Base-by-base conservation (phyloP, 2,113 vertebrate genomes). In the Cariama cristata region DNA sequence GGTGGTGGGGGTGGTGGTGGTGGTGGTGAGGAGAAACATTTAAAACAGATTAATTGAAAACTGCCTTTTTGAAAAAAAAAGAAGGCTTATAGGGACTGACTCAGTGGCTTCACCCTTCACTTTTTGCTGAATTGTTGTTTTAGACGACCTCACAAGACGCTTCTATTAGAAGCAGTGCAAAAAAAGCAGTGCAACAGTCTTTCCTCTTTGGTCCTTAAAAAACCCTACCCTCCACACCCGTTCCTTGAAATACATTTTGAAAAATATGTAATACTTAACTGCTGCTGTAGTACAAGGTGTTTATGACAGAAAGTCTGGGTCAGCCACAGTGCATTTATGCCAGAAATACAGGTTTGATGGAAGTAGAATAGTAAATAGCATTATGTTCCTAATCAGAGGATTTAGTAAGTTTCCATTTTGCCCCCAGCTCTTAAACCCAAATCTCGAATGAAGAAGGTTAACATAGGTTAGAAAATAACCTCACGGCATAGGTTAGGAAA, bases 41-140 rank as follows among this genome's bases (percentile, higher is more conserved):
- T 98, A 74, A 97, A 98, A 97, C 84, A 35, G 93, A 94, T 97
- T 97, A 79, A 82, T 92, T 98, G 96, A 97, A 98, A 93, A 87
- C 89, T 80, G 97, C 62, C 60, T 93, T 94, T 98, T 95, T 88
- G 35, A 74, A 67, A 88, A 50, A 28, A 88, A 94, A 93, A 67
- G 75, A 94, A 45, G 38, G 32, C 75, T 84, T 96, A 79, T 28
- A 75, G 89, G 68, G 50, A 50, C 81, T 96, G 93, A 95, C 79
- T 96, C 88, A 53, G 90, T 91, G 90, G 77, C 87, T 83, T 90
- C 74, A 88, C 86, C 64, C 88, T 90, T 96, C 4, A 1, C 26
- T 91, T 98, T 97, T 96, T 96, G 91, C 95, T 96, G 97, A 98
- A 97, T 82, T 97, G 88, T 96, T 98, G 58, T 91, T 97, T 98